Evolutionary conservation across 2,797 vertebrate species (phyloP).

Genomic region (Eulemur rubriventer): DNA sequence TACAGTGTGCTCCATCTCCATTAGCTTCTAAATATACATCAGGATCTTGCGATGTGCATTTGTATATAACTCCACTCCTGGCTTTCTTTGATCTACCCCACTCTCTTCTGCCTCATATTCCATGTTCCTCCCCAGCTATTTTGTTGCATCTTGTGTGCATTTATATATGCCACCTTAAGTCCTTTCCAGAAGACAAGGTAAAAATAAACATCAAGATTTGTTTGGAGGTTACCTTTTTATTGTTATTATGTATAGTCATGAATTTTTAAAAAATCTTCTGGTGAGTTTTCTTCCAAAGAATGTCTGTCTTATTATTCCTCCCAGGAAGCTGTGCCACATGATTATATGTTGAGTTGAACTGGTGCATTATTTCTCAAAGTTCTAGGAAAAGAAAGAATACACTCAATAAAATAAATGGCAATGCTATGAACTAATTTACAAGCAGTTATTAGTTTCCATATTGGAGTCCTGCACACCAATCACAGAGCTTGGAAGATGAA

Average conservation of each 20-base stretch:
- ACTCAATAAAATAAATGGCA: not conserved
- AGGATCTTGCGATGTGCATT: not conserved
- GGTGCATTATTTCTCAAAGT: not conserved
- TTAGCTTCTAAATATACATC: not conserved
- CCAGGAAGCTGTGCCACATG: not conserved
- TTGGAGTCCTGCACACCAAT: not conserved
- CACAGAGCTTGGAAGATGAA: not conserved
- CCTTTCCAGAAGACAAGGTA: not conserved
- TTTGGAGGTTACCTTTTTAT: not conserved
- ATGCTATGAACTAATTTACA: not conserved
- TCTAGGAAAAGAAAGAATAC: conserved; percentile 9
- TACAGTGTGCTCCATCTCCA: too few species aligned
- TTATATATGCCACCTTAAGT: not conserved
- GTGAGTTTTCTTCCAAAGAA: not conserved
- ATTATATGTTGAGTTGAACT: not conserved
- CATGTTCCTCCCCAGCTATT: not conserved
- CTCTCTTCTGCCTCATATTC: too few species aligned
- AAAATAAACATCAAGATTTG: not conserved
- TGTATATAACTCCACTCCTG: too few species aligned
- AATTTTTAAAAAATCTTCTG: not conserved
- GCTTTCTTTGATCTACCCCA: not conserved
- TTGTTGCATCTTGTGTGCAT: not conserved
- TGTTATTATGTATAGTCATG: not conserved
- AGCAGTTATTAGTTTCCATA: not conserved
- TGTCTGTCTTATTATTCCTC: not conserved